Conservation (phyloP, 1,140 invertebrate species). For the Coptotermes formosanus region DNA sequence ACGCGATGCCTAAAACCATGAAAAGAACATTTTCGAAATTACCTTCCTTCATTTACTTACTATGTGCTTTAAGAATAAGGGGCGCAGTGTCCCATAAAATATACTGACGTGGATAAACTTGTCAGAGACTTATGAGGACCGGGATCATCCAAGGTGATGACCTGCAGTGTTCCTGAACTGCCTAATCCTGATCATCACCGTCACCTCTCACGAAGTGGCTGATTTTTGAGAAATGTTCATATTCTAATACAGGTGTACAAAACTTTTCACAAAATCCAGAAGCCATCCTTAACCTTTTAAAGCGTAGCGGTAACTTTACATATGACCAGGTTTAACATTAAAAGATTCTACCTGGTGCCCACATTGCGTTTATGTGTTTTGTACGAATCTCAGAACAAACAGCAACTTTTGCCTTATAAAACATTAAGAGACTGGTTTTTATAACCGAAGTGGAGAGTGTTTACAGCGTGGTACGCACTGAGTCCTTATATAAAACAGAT, state of each 20-base stretch:
- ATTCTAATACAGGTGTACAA: not conserved
- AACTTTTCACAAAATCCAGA: not conserved
- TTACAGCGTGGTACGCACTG: too few species aligned
- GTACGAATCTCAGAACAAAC: too few species aligned
- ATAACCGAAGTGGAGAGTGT: too few species aligned
- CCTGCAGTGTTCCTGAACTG: not conserved
- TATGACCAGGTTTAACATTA: too few species aligned
- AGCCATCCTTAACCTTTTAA: too few species aligned
- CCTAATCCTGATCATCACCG: not conserved
- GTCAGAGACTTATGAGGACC: not conserved
- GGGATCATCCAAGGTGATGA: not conserved
- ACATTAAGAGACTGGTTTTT: too few species aligned
- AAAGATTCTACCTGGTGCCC: too few species aligned
- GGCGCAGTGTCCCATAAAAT: not conserved
- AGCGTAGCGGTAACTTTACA: too few species aligned
- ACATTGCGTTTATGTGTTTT: too few species aligned
- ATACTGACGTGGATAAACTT: not conserved
- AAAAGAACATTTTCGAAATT: conserved; percentile 7
- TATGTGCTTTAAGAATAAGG: not conserved
- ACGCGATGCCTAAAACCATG: not conserved
- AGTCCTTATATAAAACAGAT: too few species aligned
- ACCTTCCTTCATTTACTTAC: not conserved
- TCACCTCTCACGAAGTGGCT: not conserved
- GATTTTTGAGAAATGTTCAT: not conserved
- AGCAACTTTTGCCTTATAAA: too few species aligned